Evolutionary conservation across 2,113 vertebrate genomes (phyloP), one percentile per base, ranked within the genome.

Genomic region (Tretioscincus oriximinensis): DNA sequence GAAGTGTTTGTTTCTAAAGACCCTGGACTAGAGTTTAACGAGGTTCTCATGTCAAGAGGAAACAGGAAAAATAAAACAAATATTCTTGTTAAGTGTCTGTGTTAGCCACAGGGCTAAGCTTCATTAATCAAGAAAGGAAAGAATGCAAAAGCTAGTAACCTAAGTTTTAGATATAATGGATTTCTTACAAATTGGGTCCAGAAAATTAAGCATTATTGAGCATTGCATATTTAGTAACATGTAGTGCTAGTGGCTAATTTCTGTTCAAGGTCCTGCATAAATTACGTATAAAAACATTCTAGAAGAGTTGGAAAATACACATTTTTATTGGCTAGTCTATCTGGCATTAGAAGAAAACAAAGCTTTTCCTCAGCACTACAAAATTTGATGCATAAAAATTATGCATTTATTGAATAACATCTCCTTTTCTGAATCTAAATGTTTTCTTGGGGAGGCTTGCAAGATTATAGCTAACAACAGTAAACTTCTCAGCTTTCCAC

Each of bases 31-130:
- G 73, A 70, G 75, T 79, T 76, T 77, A 77, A 31, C 54, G 73
- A 83, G 73, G 76, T 84, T 81, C 29, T 70, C 49, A 84, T 80
- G 54, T 58, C 54, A 58, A 58, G 73, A 60, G 20, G 65, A 22
- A 45, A 78, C 14, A 73, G 51, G 69, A 14, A 51, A 29, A 47
- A 22, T 14, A 54, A 77, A 76, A 41, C n/a, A 58, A 58, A 28
- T 2, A 71, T 71, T 78, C 35, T 65, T 81, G 69, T 77, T 76
- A 84, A 82, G 70, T 81, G 7, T 78, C 5, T 20, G 66, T 51
- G n/a, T 28, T 47, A n/a, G 20, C 10, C 72, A 73, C 51, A 69
- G n/a, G 80, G 73, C 80, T 26, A 64, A 54, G 3, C 70, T 28
- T 68, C 12, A 76, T 64, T 35, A 61, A 24, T 1, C 31, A 35